Evolutionary conservation across 2,113 vertebrate genomes (phyloP), one percentile per base, ranked within the genome.

Genomic region (Neodon shergylaensis): DNA sequence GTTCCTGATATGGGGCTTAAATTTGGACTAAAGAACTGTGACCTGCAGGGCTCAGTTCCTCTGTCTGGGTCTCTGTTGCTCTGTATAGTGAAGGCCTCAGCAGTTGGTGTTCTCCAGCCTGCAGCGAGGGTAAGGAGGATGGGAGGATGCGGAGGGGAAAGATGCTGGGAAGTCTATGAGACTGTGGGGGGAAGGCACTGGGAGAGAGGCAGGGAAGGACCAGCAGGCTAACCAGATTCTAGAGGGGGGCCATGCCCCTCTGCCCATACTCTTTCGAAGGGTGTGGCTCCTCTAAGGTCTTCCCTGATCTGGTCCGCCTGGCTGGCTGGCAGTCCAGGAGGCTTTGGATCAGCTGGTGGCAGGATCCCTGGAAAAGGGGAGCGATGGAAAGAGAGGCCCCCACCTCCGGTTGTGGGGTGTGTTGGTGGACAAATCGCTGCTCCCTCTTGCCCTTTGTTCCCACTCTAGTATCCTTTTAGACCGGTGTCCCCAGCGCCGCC

Each of bases 311-410:
- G 88, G 95, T 74, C 13, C 2, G 0, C 49, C 96, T 22, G 1
- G 76, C 96, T 97, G 97, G 92, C 94, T 92, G 82, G 90, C 66
- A 93, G 96, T 85, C 94, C 90, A 42, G 92, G 79, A 94, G 90
- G 85, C 73, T 7, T 52, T 91, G 93, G 79, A 77, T 58, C 92
- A 77, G 94, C 61, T 92, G 85, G 66, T 54, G 84, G 88, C 92
- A 86, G 52, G 76, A 91, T 13, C 68, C 91, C 58, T 58, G 58
- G 77, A 87, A 44, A 70, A 70, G 54, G 65, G 19, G 66, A 84
- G 52, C 36, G 0, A 4, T 68, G 58, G 63, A 73, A 39, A 52
- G 88, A 92, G 84, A 65, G 42, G 87, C 21, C 33, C 1, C 72
- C 70, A 24, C 39, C 84, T 68, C 49, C 28, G 79, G n/a, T 0